These are phyloP conservation scores for Heliornis fulica DNA, from an alignment of 2,113 vertebrate genomes.

Conservation along the genomic window DNA sequence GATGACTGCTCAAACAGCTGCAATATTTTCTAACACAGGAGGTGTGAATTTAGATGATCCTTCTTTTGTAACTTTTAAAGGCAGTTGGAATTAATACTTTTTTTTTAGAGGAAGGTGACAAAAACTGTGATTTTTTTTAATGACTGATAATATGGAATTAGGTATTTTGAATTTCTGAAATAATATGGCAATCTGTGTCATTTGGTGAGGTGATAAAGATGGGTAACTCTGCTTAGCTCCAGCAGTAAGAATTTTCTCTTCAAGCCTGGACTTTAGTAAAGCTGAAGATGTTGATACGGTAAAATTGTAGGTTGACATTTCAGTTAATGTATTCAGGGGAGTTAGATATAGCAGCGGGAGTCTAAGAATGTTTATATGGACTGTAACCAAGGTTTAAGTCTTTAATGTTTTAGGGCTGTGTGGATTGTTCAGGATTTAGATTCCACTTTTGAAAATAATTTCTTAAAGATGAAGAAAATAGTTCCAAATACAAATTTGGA, in stretches of 20 bases:
- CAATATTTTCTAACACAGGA: background rate
- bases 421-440: background rate
- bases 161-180: background rate
- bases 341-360: background rate
- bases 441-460: background rate
- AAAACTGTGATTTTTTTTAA: background rate
- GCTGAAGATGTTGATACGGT: background rate
- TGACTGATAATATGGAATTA: background rate
- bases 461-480: background rate
- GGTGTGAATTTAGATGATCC: background rate
- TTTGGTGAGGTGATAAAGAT: background rate
- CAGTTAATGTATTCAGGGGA: background rate
- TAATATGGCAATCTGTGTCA: background rate
- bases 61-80: background rate
- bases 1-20: background rate
- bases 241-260: background rate
- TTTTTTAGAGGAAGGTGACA: background rate
- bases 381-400: background rate
- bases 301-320: background rate
- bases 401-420: background rate
- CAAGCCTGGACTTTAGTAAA: background rate
- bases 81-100: background rate
- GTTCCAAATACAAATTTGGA: background rate
- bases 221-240: background rate
- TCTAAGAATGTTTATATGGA: background rate